Evolutionary conservation across 2,113 vertebrate species (phyloP).

Genomic region (Pteropus alecto): DNA sequence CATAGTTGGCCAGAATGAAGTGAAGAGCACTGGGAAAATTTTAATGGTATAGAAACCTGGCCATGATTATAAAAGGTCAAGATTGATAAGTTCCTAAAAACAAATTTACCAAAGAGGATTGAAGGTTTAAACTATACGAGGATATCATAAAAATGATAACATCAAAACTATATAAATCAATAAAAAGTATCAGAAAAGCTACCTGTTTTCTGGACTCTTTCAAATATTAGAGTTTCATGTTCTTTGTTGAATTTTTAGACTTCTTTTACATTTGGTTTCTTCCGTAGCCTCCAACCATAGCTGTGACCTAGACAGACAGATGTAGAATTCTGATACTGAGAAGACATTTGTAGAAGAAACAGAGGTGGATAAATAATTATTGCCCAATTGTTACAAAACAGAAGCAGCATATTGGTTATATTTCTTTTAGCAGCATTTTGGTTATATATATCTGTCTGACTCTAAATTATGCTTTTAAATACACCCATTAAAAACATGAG

Average conservation of each 20-base stretch:
- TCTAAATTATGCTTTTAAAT: slow-evolving; percentile 13
- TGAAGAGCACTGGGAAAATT: background rate
- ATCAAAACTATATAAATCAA: background rate
- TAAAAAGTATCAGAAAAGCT: background rate
- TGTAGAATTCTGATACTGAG: background rate
- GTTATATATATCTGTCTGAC: background rate
- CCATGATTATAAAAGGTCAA: background rate
- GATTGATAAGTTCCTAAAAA: background rate
- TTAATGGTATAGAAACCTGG: background rate
- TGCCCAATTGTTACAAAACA: background rate
- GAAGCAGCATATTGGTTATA: background rate
- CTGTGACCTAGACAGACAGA: background rate
- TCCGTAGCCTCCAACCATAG: background rate
- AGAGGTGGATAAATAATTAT: background rate
- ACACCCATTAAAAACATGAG: background rate
- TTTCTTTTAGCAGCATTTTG: background rate
- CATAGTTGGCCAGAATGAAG: background rate
- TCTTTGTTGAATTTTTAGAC: background rate
- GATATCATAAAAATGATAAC: background rate
- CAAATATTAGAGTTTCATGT: background rate
- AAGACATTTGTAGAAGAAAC: background rate
- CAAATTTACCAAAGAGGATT: background rate
- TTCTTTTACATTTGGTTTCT: background rate
- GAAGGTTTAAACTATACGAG: background rate
- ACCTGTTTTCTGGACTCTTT: background rate